phyloP scores from a whole-genome alignment of 2,888 invertebrate species.

The Toxonevra muliebris region DNA sequence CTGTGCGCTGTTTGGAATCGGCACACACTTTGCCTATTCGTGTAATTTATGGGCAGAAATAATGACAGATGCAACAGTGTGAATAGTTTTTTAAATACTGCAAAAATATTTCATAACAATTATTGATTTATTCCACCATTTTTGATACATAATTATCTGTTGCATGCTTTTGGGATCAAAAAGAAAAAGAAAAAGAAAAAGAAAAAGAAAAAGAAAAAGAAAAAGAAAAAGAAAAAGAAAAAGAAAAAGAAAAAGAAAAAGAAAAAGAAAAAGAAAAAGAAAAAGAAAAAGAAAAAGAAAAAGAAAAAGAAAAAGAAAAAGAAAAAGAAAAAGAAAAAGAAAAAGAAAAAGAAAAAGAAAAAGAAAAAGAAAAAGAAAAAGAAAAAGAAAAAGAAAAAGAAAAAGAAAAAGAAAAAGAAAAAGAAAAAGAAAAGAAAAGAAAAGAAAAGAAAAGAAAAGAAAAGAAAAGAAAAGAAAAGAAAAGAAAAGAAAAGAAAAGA shows the following conservation, averaged over 20 bases:
- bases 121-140: no score
- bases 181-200: no score
- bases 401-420: not conserved
- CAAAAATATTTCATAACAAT: no score
- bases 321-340: not conserved
- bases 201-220: not conserved
- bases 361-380: not conserved
- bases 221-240: not conserved
- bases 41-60: no score
- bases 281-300: not conserved
- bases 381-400: not conserved
- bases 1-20: no score
- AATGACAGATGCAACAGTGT: no score
- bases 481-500: not conserved
- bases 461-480: not conserved
- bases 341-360: not conserved
- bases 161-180: no score
- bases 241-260: not conserved
- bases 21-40: no score
- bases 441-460: not conserved
- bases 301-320: not conserved
- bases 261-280: not conserved
- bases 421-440: not conserved
- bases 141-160: not conserved
- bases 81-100: no score